phyloP scores from a whole-genome alignment of 2,113 vertebrate genomes.

The Callionymus lyra region DNA sequence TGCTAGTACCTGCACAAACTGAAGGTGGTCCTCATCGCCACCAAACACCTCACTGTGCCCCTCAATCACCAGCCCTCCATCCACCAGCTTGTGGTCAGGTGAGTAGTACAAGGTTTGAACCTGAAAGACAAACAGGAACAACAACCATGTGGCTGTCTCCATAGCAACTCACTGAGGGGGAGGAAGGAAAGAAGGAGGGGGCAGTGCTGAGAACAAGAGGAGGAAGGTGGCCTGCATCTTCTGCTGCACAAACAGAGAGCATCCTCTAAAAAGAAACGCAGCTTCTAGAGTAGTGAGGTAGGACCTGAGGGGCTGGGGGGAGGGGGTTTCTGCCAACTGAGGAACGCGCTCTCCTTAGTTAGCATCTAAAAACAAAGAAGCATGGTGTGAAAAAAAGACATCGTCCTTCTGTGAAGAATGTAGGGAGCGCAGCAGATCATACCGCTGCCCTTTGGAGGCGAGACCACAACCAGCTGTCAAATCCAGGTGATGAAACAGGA shows the following conservation, averaged over 20 bases:
- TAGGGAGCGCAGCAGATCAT: conserved; percentile 7
- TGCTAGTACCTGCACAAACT: conserved; percentile 99
- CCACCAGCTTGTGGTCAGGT: conserved; percentile 99
- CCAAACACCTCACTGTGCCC: conserved; percentile 97
- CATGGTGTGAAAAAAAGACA: conserved; percentile 32
- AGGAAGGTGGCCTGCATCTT: conserved; percentile 18
- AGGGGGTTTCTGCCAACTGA: conserved; percentile 15
- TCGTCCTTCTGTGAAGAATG: conserved; percentile 41
- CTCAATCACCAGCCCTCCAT: conserved; percentile 91
- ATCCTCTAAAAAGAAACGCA: conserved; percentile 30
- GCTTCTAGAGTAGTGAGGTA: conserved; percentile 22
- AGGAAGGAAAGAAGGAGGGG: conserved; percentile 10
- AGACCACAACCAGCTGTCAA: conserved; percentile 23
- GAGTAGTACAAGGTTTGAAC: conserved; percentile 99
- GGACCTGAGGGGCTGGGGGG: too few species aligned
- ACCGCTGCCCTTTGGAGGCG: conserved; percentile 33
- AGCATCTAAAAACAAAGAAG: conserved; percentile 42
- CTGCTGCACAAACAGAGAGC: conserved; percentile 21
- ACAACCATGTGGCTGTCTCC: conserved; percentile 96
- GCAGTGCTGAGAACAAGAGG: not conserved
- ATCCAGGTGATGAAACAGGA: conserved; percentile 25
- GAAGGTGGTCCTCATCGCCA: conserved; percentile 97
- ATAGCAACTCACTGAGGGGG: conserved; percentile 64
- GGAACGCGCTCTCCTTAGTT: conserved; percentile 14
- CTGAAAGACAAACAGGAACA: conserved; percentile 96